Conservation (phyloP, 2,113 vertebrate species). For the Thamnaconus septentrionalis region DNA sequence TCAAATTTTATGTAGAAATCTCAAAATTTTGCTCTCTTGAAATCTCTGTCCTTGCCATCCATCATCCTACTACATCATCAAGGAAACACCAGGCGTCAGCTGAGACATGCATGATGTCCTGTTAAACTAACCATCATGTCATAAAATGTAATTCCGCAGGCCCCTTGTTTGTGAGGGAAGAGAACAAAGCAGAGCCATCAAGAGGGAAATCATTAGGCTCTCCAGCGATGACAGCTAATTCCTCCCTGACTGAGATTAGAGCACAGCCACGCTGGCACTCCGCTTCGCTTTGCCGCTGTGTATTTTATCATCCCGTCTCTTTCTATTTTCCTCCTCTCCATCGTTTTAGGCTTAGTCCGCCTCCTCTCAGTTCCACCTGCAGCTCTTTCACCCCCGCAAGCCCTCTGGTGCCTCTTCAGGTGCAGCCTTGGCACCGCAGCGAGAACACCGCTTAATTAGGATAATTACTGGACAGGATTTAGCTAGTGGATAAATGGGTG, state of each 20-base stretch:
- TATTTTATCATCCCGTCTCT: background rate
- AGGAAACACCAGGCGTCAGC: background rate
- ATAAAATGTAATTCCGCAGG: conserved; percentile 6
- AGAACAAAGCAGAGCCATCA: background rate
- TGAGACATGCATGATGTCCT: conserved; percentile 1
- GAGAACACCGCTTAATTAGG: conserved; percentile 44
- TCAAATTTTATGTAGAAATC: too few relatives aligned
- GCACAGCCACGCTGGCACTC: background rate
- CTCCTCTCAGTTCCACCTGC: conserved; percentile 1
- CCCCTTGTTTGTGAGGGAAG: conserved; percentile 5
- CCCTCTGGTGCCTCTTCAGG: conserved; percentile 8
- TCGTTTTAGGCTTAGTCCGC: conserved; percentile 2
- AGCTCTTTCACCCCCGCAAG: conserved; percentile 22
- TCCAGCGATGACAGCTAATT: background rate
- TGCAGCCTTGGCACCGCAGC: conserved; percentile 24
- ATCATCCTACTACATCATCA: background rate
- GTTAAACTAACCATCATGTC: conserved; percentile 10
- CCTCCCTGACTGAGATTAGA: background rate
- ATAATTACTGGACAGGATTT: conserved; percentile 30
- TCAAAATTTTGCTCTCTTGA: background rate
- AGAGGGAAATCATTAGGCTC: too few relatives aligned
- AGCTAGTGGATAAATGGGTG: conserved; percentile 26
- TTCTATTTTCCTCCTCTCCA: background rate
- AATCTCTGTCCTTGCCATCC: background rate
- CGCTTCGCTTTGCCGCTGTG: background rate